A percentile compares a stretch with the other conserved stretches of the same genome.
Evolutionary conservation across 2,888 invertebrate species (phyloP).

Genomic region (Allolobophora icterica): DNA sequence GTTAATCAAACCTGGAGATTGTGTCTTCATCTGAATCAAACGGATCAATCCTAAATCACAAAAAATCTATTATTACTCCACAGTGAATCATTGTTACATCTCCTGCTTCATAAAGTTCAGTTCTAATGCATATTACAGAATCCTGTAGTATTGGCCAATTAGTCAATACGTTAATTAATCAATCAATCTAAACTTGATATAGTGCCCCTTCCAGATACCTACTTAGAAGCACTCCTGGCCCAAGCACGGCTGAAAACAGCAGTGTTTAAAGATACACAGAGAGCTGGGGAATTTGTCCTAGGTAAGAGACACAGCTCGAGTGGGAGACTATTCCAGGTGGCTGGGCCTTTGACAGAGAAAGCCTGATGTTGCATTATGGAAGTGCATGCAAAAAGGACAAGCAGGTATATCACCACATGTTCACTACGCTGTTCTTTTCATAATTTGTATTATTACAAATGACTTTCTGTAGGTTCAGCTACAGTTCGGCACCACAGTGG

Average conservation of each 20-base stretch:
- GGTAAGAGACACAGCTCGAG: no score
- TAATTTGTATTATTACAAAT: not conserved
- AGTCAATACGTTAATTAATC: not conserved
- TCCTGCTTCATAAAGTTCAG: not conserved
- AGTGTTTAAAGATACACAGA: no score
- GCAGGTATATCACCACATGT: no score
- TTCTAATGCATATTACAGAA: not conserved
- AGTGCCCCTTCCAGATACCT: no score
- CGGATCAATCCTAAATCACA: constrained; percentile 74
- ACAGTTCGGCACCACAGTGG: not conserved
- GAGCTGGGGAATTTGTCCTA: no score
- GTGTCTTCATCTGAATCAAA: constrained; percentile 79
- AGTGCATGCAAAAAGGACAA: no score
- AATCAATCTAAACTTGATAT: no score
- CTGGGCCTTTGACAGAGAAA: no score
- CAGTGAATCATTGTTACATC: not conserved
- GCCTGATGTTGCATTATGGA: no score
- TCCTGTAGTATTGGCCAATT: not conserved
- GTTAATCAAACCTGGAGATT: constrained; percentile 83
- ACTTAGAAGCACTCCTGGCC: no score
- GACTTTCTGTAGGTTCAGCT: not conserved
- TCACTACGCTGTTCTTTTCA: not conserved
- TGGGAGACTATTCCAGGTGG: no score
- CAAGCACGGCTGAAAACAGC: no score
- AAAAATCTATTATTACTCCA: not conserved